Evolutionary conservation across 2,113 vertebrate genomes (phyloP).

Genomic region (Phainopepla nitens): DNA sequence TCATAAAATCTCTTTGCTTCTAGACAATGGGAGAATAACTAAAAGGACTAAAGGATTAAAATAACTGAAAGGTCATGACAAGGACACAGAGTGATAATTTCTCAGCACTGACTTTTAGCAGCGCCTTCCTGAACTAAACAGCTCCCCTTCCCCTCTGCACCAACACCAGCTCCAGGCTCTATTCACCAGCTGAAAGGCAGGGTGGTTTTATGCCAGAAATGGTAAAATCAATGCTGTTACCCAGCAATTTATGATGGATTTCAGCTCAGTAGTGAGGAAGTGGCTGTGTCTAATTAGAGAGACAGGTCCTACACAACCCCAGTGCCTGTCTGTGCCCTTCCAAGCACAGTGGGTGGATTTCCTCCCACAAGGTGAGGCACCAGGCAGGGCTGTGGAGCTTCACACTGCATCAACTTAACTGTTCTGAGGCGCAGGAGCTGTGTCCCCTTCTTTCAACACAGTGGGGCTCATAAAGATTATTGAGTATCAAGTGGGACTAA

Average conservation of each 20-base stretch:
- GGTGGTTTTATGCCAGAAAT: neutral
- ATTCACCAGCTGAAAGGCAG: neutral
- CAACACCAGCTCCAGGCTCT: neutral
- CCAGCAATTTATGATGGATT: neutral
- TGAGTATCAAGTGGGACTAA: neutral
- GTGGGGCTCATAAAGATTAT: neutral
- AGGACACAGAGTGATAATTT: neutral
- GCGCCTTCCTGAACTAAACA: neutral
- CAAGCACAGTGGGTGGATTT: fast-evolving
- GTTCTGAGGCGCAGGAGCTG: neutral
- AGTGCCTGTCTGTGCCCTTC: fast-evolving
- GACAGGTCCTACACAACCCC: neutral
- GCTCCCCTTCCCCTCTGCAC: neutral
- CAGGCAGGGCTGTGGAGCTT: neutral
- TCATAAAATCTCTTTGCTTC: neutral
- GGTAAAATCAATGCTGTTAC: neutral
- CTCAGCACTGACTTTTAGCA: neutral
- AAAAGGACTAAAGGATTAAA: neutral
- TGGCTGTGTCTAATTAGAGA: neutral
- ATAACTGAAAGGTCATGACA: neutral
- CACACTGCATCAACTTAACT: neutral
- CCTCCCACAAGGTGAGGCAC: neutral
- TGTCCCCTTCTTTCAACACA: neutral
- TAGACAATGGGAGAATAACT: neutral
- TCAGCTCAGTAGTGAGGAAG: neutral